Evolutionary conservation across 1,140 invertebrate species (phyloP).

Genomic region (Asobara japonica): DNA sequence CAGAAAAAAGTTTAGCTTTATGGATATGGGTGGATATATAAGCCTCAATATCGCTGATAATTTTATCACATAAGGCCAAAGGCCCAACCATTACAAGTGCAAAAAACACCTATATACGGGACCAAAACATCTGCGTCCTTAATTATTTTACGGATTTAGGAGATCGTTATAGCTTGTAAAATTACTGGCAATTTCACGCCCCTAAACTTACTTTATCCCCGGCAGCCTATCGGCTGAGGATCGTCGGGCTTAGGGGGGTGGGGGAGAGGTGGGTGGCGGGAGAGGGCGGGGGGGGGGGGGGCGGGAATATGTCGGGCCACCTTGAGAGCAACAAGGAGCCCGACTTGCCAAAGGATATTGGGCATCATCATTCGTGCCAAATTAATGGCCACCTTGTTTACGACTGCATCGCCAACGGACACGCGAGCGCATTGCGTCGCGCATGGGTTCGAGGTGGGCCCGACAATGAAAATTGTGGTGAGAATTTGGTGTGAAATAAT

Average conservation of each 20-base stretch:
- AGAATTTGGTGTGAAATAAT: background rate
- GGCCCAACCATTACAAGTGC: background rate
- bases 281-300: too few relatives aligned
- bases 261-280: too few relatives aligned
- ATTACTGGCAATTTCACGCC: slow-evolving; percentile 68
- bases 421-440: slow-evolving; percentile 61
- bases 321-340: slow-evolving; percentile 21
- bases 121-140: slow-evolving; percentile 65
- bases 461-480: slow-evolving; percentile 47
- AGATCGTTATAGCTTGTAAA: slow-evolving; percentile 69
- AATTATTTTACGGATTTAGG: slow-evolving; percentile 69
- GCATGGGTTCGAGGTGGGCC: slow-evolving; percentile 53
- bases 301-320: slow-evolving; percentile 24
- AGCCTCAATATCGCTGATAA: background rate
- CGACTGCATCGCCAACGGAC: slow-evolving; percentile 54
- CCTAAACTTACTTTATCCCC: slow-evolving; percentile 62
- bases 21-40: background rate
- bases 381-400: slow-evolving; percentile 65
- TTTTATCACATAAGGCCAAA: slow-evolving; percentile 21
- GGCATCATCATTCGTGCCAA: slow-evolving; percentile 57
- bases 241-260: slow-evolving; percentile 36
- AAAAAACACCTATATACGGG: slow-evolving; percentile 28
- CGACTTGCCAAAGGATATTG: slow-evolving; percentile 55
- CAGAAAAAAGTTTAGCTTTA: background rate
- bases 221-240: slow-evolving; percentile 47